Percentiles rank a stretch among this genome's conserved stretches.
Conservation (phyloP, 2,113 vertebrate genomes). For the Nymphicus hollandicus region DNA sequence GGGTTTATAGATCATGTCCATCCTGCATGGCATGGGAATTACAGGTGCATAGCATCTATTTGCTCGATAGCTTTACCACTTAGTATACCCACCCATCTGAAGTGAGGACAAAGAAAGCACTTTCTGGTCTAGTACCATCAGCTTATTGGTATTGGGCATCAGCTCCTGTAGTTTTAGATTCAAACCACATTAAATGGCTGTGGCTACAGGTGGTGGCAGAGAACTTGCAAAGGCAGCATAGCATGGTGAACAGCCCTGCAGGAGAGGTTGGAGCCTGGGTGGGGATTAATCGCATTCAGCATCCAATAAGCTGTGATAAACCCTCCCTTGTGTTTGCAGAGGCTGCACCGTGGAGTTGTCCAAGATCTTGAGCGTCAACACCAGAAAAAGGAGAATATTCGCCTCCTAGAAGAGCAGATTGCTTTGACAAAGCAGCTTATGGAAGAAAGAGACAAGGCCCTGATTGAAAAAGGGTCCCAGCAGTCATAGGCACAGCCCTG, state of each 20-base stretch:
- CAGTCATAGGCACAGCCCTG: constrained; percentile 38
- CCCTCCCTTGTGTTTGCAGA: constrained; percentile 75
- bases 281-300: fast-evolving
- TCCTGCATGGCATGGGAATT: background rate
- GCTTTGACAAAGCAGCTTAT: constrained; percentile 80
- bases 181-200: fast-evolving
- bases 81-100: background rate
- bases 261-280: background rate
- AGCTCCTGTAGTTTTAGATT: background rate
- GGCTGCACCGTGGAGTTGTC: constrained; percentile 86
- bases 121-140: background rate
- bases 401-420: constrained; percentile 84
- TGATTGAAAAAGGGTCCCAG: constrained; percentile 51
- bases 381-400: constrained; percentile 86
- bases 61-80: background rate
- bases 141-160: fast-evolving
- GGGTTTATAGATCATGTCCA: background rate
- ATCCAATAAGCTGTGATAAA: background rate
- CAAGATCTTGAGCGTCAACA: constrained; percentile 86
- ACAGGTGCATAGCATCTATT: background rate
- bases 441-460: constrained; percentile 72
- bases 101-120: background rate
- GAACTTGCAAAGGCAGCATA: background rate
- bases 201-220: background rate
- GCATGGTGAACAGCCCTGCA: background rate